Conservation (phyloP, 2,797 vertebrate genomes). For the Crenuchus spilurus region DNA sequence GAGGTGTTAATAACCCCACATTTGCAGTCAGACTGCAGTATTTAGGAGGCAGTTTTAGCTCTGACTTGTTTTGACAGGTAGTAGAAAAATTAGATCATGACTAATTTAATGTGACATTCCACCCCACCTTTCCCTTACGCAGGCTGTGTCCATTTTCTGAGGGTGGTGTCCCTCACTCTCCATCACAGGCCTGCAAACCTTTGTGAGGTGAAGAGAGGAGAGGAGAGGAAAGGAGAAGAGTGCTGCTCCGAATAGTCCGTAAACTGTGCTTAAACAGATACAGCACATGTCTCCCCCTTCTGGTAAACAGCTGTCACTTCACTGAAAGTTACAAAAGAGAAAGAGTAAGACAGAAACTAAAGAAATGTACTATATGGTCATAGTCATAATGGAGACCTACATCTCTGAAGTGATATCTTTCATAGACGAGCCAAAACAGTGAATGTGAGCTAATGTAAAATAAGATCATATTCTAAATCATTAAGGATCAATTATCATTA, state of each 20-base stretch:
- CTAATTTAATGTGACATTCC: slow-evolving; percentile 49
- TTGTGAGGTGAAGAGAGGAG: slow-evolving; percentile 31
- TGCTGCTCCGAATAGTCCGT: not conserved
- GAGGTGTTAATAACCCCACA: slow-evolving; percentile 31
- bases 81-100: slow-evolving; percentile 49
- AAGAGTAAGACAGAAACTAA: not conserved
- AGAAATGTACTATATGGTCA: too few species aligned
- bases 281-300: slow-evolving; percentile 63
- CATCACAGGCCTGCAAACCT: slow-evolving; percentile 38
- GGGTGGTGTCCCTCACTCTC: slow-evolving; percentile 39
- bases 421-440: too few species aligned
- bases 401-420: too few species aligned
- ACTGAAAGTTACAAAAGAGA: not conserved
- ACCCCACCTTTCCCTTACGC: slow-evolving; percentile 51
- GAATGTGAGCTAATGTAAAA: too few species aligned
- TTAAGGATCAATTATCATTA: too few species aligned
- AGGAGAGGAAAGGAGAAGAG: not conserved
- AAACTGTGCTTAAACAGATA: slow-evolving; percentile 15
- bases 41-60: slow-evolving; percentile 35
- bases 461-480: too few species aligned
- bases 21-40: slow-evolving; percentile 27
- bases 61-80: slow-evolving; percentile 50
- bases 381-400: too few species aligned
- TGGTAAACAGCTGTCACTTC: slow-evolving; percentile 39
- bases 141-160: slow-evolving; percentile 38